Percentiles rank a stretch among this genome's conserved stretches.
These are phyloP conservation scores for Micromussa lordhowensis DNA, from an alignment of 92 coral and sea anemone species.

Conservation along the genomic window DNA sequence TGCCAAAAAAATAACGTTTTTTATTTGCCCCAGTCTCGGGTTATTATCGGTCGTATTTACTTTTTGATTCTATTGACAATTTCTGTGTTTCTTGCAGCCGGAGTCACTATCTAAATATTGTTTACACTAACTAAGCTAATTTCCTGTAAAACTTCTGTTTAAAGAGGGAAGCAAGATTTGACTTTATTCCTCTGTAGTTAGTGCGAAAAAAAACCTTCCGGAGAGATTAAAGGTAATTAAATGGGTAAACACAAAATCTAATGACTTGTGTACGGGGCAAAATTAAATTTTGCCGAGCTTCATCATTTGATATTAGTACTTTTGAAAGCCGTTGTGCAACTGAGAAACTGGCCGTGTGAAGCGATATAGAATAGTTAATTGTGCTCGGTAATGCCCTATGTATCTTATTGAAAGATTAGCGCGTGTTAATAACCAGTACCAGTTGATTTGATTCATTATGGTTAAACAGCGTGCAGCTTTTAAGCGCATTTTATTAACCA, in stretches of 20 bases:
- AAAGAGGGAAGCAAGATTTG: conserved; percentile 49
- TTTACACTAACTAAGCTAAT: conserved; percentile 43
- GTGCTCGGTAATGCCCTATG: background rate
- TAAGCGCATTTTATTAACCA: conserved; percentile 59
- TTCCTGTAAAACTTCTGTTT: conserved; percentile 48
- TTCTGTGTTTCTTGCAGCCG: conserved; percentile 28
- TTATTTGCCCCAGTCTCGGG: conserved; percentile 14
- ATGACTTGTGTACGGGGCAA: conserved; percentile 38
- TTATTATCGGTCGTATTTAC: conserved; percentile 29
- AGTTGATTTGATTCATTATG: conserved; percentile 59
- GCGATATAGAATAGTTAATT: background rate
- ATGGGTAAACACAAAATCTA: conserved; percentile 58
- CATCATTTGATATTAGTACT: conserved; percentile 19
- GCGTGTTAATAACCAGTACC: conserved; percentile 1
- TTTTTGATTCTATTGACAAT: conserved; percentile 10
- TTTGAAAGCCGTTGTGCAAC: background rate
- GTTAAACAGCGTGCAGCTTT: conserved; percentile 57
- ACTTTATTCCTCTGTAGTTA: conserved; percentile 68
- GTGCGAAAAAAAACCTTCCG: conserved; percentile 78
- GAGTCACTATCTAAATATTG: conserved; percentile 19
- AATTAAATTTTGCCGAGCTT: conserved; percentile 35
- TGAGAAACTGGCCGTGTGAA: background rate
- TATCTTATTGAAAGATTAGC: conserved; percentile 40
- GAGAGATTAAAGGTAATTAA: conserved; percentile 79
- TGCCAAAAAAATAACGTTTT: conserved; percentile 1